Evolutionary conservation across 2,113 vertebrate genomes (phyloP).

Genomic region (Microtus ochrogaster): DNA sequence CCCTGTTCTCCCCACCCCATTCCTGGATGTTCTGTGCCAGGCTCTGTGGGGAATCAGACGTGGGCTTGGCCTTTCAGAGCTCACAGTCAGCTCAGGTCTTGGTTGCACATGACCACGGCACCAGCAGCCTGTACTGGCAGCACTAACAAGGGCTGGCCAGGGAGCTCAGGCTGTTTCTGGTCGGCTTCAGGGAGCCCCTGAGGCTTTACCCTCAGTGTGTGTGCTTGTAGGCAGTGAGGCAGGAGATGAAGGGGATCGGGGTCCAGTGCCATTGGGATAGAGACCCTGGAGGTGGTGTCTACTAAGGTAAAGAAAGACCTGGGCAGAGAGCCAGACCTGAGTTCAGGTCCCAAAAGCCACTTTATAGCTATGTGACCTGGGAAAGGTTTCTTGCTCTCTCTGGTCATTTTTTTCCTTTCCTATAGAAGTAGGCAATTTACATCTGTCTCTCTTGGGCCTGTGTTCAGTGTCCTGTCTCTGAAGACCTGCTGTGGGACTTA

Average conservation of each 20-base stretch:
- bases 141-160: neutral
- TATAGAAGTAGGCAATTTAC: neutral
- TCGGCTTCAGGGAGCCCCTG: neutral
- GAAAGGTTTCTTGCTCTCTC: neutral
- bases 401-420: neutral
- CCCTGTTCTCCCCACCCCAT: neutral
- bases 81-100: neutral
- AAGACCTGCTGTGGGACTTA: neutral
- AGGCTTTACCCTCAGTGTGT: neutral
- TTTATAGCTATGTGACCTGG: neutral
- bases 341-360: neutral
- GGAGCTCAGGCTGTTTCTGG: neutral
- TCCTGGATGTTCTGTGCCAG: neutral
- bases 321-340: neutral
- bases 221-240: neutral
- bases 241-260: neutral
- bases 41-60: neutral
- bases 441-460: fast-evolving
- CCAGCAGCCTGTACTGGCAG: neutral
- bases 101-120: neutral
- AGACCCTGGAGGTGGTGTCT: neutral
- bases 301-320: neutral
- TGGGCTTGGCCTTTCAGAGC: neutral
- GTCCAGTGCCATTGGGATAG: fast-evolving
- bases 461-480: no score